Percentiles rank a stretch among this genome's conserved stretches.
Evolutionary conservation across 2,888 invertebrate genomes (phyloP).

Genomic region (Coenonympha arcania): DNA sequence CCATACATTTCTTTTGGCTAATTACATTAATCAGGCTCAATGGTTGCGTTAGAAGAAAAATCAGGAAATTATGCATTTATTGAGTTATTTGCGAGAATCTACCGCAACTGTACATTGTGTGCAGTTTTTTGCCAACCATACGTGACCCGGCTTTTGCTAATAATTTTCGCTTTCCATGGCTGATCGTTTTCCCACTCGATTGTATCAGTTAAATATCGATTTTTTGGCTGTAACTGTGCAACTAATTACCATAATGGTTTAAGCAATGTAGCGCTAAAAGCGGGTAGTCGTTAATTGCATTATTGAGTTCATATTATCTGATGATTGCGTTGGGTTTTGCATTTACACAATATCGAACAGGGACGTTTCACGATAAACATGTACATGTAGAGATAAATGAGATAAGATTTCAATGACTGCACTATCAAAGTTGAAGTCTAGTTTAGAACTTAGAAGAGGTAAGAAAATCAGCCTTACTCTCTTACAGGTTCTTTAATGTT

Average conservation of each 20-base stretch:
- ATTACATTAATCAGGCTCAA: constrained; percentile 7
- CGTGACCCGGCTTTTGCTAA: constrained; percentile 9
- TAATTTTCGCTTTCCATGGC: constrained; percentile 15
- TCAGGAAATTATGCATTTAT: constrained; percentile 22
- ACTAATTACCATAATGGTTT: constrained; percentile 1
- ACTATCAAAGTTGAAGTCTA: too few species aligned
- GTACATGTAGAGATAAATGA: not conserved
- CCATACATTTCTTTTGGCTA: constrained; percentile 22
- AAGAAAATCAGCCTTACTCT: too few species aligned
- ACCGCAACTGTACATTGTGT: constrained; percentile 18
- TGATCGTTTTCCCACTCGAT: constrained; percentile 14
- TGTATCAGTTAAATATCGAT: constrained; percentile 7
- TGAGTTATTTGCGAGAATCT: constrained; percentile 16
- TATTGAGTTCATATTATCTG: not conserved
- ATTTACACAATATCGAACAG: not conserved
- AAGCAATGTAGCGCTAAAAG: not conserved
- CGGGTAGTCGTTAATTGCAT: not conserved
- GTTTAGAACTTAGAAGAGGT: too few species aligned
- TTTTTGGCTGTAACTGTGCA: constrained; percentile 4
- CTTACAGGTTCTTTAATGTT: too few species aligned
- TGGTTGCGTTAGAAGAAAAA: constrained; percentile 7
- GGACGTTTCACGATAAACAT: not conserved
- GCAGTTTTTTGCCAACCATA: constrained; percentile 4
- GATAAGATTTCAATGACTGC: not conserved
- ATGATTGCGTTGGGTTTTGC: not conserved